Base-by-base conservation (phyloP, 2,888 invertebrate species). In the Melinaea menophilus region DNA sequence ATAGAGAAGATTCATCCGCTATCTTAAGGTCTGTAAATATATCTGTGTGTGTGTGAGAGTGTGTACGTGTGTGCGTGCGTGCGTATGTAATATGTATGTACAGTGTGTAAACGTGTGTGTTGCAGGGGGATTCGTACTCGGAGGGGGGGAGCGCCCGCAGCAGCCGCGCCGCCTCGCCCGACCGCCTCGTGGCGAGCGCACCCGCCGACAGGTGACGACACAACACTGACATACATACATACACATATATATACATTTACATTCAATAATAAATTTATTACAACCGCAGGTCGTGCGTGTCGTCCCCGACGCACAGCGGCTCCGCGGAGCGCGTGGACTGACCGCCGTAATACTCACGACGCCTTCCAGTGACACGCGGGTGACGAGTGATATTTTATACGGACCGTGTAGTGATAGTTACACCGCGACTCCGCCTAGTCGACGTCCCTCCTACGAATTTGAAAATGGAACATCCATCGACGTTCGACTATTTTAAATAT, bases 101-200 rank as follows among this genome's bases (percentile, higher is more conserved):
- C 22, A 22, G 7, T 45, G 7, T 51, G 5, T 64, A 62, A 62
- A 54, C n/a, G 56, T 65, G 0, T 79, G 88, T 22, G 89, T 64
- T 89, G 71, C 85, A 87, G 73, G 86, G 87, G 73, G 92, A 91
- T 76, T 91, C 91, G 68, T 90, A 87, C 78, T 79, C 81, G 67
- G 91, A 88, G 72, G 86, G 85, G 65, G 82, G 81, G 71, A 91
- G 91, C 75, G 92, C 88, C 68, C 92, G 92, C 77, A 92, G 92
- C 82, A 92, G 92, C 75, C 91, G 93, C 74, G 92, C 93, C 22
- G 92, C 93, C 2, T 93, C 93, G 33, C 93, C 93, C 47, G 92
- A 93, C 82, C 93, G 93, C 80, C 90, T 93, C 70, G 92, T 92
- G 73, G 93, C 2, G 87, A 92, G 67, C 81, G 71, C 74, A 54